These are phyloP conservation scores for Chaenocephalus aceratus DNA, from an alignment of 2,113 vertebrate species.

Conservation along the genomic window DNA sequence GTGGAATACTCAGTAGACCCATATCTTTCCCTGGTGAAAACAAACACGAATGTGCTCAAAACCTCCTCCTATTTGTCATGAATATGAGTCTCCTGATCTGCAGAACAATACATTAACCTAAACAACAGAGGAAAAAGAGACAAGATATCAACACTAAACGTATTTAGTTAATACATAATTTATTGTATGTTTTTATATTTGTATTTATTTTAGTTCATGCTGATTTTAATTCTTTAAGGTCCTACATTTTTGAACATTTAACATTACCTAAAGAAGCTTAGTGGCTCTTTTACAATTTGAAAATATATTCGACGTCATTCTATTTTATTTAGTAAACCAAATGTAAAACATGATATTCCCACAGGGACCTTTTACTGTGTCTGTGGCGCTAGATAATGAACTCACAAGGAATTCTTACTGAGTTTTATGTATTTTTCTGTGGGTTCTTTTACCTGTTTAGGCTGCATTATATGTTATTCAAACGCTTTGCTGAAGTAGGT, in stretches of 20 bases:
- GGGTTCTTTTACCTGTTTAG: constrained; percentile 14
- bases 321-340: constrained; percentile 27
- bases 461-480: neutral
- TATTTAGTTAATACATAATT: neutral
- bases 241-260: neutral
- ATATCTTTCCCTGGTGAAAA: constrained; percentile 67
- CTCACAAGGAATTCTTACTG: neutral
- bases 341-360: constrained; percentile 41
- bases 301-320: neutral
- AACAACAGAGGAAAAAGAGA: neutral
- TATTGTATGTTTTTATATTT: neutral
- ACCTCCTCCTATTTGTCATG: constrained; percentile 59
- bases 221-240: neutral
- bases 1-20: constrained; percentile 64
- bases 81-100: constrained; percentile 51
- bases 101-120: constrained; percentile 33
- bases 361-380: constrained; percentile 34
- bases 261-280: neutral
- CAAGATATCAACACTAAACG: neutral
- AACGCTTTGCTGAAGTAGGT: neutral
- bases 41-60: constrained; percentile 61
- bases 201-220: neutral
- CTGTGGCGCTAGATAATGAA: constrained; percentile 38
- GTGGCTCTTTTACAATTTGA: neutral
- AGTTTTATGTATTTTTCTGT: neutral